Conservation (phyloP, 2,888 invertebrate species). For the Habroteleia sp. region DNA sequence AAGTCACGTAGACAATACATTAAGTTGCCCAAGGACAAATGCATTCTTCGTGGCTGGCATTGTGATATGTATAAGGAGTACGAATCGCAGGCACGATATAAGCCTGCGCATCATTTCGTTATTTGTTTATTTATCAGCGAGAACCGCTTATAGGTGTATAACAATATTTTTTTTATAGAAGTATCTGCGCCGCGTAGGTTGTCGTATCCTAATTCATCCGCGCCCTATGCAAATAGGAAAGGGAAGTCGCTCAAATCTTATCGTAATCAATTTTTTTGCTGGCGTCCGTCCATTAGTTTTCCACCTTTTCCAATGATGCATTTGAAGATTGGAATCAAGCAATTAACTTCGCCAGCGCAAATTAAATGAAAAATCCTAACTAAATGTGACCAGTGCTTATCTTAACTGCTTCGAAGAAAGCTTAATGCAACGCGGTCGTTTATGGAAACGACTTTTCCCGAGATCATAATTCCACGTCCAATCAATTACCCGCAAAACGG, state of each 20-base stretch:
- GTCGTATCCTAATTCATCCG: slow-evolving; percentile 21
- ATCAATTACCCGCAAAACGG: slow-evolving; percentile 37
- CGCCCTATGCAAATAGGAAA: slow-evolving; percentile 17
- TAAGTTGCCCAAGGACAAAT: slow-evolving; percentile 53
- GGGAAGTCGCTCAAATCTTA: slow-evolving; percentile 27
- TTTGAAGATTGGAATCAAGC: not conserved
- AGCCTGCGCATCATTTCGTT: slow-evolving; percentile 49
- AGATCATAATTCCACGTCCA: slow-evolving; percentile 26
- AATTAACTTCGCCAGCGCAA: slow-evolving; percentile 11
- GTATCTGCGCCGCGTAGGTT: slow-evolving; percentile 15
- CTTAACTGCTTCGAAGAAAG: slow-evolving; percentile 10
- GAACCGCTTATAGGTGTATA: not conserved
- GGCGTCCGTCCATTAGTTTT: too few relatives aligned
- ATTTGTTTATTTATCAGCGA: slow-evolving; percentile 54
- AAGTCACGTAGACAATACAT: slow-evolving; percentile 62
- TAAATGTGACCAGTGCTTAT: slow-evolving; percentile 6
- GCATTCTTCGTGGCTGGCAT: slow-evolving; percentile 54
- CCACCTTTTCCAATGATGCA: too few relatives aligned
- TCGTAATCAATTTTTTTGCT: slow-evolving; percentile 15
- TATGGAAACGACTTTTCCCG: slow-evolving; percentile 12
- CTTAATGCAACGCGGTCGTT: not conserved
- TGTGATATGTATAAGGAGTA: slow-evolving; percentile 54
- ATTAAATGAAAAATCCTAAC: slow-evolving; percentile 14
- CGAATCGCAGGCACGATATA: slow-evolving; percentile 41
- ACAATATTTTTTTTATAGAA: not conserved